A percentile compares a stretch with the other conserved stretches of the same genome.
phyloP scores from a whole-genome alignment of 1,140 invertebrate genomes.

The Drosophila sp. region DNA sequence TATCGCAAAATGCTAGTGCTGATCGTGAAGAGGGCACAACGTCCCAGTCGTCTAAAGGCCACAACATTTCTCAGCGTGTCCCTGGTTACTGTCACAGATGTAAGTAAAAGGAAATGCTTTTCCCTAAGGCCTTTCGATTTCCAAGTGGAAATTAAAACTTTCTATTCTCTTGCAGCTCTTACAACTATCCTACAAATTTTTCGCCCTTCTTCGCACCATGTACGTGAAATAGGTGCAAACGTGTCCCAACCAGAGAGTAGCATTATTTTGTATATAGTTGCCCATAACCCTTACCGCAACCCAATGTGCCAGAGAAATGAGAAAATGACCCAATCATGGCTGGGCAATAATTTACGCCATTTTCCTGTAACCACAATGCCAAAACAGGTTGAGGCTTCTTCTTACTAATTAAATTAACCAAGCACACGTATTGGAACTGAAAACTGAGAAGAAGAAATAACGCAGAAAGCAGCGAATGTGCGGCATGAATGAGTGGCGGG shows the following conservation, averaged over 20 bases:
- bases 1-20: constrained; percentile 58
- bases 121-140: not conserved
- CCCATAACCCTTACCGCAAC: not conserved
- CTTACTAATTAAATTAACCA: constrained; percentile 67
- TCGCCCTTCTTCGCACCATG: constrained; percentile 66
- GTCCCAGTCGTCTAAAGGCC: constrained; percentile 55
- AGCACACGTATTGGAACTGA: constrained; percentile 31
- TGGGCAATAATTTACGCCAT: constrained; percentile 70
- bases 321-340: constrained; percentile 63
- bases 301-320: not conserved
- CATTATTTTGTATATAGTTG: not conserved
- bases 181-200: constrained; percentile 69
- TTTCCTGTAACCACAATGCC: constrained; percentile 28
- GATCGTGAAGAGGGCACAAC: constrained; percentile 55
- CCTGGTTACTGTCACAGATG: constrained; percentile 55
- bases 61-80: constrained; percentile 60
- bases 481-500: constrained; percentile 55
- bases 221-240: constrained; percentile 41
- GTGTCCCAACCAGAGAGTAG: not conserved
- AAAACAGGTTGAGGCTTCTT: constrained; percentile 52
- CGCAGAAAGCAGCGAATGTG: not conserved
- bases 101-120: constrained; percentile 29
- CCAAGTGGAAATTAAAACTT: not conserved
- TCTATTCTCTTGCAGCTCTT: constrained; percentile 42
- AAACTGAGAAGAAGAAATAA: constrained; percentile 3